Base-by-base conservation (phyloP, 2,888 invertebrate genomes). In the Ametastegia equiseti region DNA sequence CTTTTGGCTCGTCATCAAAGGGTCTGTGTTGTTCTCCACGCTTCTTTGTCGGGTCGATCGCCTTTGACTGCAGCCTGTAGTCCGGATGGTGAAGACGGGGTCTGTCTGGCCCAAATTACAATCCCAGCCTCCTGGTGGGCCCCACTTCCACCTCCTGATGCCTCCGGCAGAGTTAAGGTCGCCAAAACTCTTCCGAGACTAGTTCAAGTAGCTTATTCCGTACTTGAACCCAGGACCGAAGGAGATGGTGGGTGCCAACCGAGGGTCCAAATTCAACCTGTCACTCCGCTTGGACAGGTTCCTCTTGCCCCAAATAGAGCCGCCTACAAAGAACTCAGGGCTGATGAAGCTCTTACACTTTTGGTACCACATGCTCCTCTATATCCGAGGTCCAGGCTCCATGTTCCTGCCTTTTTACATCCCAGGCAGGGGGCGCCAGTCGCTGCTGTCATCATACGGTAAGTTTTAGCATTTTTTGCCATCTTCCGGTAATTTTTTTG, bases 121-220 rank as follows among this genome's bases (percentile, higher is more conserved):
- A 94, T 98, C 50, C 98, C 98, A 0, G 95, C 97, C 11, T 95
- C 95, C 80, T 98, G 98, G 98, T 98, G 98, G 98, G 95, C 96
- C 27, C 95, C 96, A 0, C 90, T 95, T 81, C 95, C 95, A 4
- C 93, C 94, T 0, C 94, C 94, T 0, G 94, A 94, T 82, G 94
- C 91, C 87, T 84, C 90, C 81, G 89, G 93, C 88, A 83, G 89
- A 27, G 88, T 90, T 86, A 89, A 92, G 88, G 87, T 92, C 87
- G 83, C 92, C 91, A 86, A 94, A 90, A 94, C 95, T 71, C 96
- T 97, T 23, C 96, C 96, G 73, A 93, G 96, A 77, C 94, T 95
- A 83, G 96, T 97, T 23, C 95, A 96, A 89, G 94, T 98, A 57
- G 96, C 97, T 0, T 98, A 98, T 90, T 97, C 97, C 65, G 97